Evolutionary conservation across 2,113 vertebrate genomes (phyloP).

Genomic region (Lutjanus erythropterus): DNA sequence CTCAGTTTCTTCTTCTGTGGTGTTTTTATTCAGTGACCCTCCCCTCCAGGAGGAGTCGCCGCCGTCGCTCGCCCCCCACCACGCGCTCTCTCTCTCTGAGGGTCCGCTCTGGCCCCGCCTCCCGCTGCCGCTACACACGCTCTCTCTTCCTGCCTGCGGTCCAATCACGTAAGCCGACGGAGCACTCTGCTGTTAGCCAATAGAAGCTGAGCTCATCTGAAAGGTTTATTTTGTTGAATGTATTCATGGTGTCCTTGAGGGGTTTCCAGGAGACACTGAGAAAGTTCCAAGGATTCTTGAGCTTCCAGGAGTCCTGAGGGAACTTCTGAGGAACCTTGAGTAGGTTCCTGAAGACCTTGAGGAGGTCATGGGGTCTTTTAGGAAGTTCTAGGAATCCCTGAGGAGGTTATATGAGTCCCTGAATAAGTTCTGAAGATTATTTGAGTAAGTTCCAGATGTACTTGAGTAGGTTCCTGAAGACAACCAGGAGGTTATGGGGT

Average conservation of each 20-base stretch:
- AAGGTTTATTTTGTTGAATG: no score
- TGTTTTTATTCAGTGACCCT: conserved; percentile 51
- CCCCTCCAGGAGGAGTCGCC: conserved; percentile 65
- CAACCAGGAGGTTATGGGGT: no score
- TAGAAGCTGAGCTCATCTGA: background rate
- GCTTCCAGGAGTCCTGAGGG: no score
- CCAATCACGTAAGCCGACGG: conserved; percentile 79
- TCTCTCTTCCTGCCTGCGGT: conserved; percentile 80
- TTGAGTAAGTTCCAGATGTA: no score
- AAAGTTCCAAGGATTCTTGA: background rate
- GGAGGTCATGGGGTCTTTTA: background rate
- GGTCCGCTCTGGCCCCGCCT: conserved; percentile 77
- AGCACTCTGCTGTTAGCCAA: background rate
- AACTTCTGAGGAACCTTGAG: no score
- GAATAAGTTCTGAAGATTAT: no score
- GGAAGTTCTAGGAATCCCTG: background rate
- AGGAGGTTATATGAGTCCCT: no score
- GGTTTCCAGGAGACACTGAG: background rate
- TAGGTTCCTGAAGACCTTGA: background rate
- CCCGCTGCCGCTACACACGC: conserved; percentile 74
- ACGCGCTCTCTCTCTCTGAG: conserved; percentile 81
- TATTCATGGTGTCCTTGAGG: no score
- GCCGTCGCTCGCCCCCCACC: conserved; percentile 63
- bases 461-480: no score
- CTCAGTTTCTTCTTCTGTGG: conserved; percentile 21